Evolutionary conservation across 2,113 vertebrate species (phyloP).

Genomic region (Puma concolor): DNA sequence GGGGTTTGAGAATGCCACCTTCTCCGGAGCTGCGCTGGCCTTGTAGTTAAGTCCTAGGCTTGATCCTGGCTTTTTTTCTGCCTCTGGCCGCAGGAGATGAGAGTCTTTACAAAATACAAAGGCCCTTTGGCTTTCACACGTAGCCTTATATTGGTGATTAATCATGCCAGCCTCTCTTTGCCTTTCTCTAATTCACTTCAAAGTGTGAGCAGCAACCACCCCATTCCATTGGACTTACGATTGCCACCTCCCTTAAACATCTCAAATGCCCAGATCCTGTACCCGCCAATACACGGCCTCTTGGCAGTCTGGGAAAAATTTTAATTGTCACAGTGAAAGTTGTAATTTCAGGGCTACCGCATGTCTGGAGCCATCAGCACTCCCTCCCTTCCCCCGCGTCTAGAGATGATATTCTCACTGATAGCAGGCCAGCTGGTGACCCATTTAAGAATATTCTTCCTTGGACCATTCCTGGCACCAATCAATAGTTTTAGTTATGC

Average conservation of each 20-base stretch:
- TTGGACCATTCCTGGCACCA: background rate
- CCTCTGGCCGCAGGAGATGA: background rate
- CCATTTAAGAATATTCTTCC: background rate
- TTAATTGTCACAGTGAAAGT: background rate
- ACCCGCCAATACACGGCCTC: background rate
- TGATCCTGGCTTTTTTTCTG: background rate
- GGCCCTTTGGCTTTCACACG: background rate
- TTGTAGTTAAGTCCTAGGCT: background rate
- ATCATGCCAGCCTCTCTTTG: background rate
- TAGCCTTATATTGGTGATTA: conserved; percentile 13
- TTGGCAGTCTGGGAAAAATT: background rate
- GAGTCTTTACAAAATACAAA: background rate
- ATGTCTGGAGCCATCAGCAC: background rate
- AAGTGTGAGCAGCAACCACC: background rate
- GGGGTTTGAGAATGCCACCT: background rate
- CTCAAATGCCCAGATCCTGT: background rate
- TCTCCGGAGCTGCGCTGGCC: background rate
- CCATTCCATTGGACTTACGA: background rate
- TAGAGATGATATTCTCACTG: background rate
- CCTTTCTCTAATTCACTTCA: background rate
- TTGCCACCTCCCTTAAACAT: background rate
- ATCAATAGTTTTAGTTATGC: background rate
- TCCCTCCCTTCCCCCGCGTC: no score
- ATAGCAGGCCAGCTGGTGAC: background rate
- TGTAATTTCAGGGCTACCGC: no score